Evolutionary conservation across 2,888 invertebrate species (phyloP).

Genomic region (Dicyrtoma fusca): DNA sequence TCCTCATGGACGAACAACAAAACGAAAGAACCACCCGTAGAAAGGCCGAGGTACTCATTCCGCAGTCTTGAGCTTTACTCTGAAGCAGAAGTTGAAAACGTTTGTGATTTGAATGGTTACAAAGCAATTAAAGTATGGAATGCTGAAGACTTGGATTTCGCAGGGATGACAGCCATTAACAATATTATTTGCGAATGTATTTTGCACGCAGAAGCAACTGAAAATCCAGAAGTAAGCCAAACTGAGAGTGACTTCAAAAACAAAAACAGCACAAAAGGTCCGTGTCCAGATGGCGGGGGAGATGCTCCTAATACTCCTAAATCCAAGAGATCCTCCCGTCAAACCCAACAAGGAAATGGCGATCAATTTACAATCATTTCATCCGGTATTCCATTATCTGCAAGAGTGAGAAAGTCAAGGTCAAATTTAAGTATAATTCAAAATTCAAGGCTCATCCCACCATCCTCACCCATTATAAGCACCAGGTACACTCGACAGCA

Average conservation of each 20-base stretch:
- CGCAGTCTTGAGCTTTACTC: conserved; percentile 30
- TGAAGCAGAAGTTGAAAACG: conserved; percentile 36
- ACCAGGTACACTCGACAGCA: conserved; percentile 1
- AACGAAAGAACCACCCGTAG: not conserved
- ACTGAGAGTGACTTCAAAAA: no score
- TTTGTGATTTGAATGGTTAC: conserved; percentile 29
- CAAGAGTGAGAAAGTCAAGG: not conserved
- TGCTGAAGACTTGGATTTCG: conserved; percentile 30
- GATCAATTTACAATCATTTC: not conserved
- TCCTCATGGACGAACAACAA: conserved; percentile 24
- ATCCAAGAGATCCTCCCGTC: no score
- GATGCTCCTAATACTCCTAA: no score
- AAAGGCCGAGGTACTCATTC: conserved; percentile 34
- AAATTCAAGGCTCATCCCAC: not conserved
- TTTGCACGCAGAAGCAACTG: not conserved
- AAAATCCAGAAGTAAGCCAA: not conserved
- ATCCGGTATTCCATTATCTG: not conserved
- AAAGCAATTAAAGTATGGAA: conserved; percentile 39
- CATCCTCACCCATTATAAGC: not conserved
- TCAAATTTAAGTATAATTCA: not conserved
- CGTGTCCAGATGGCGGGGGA: not conserved
- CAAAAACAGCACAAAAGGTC: no score
- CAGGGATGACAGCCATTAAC: conserved; percentile 22
- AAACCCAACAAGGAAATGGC: no score
- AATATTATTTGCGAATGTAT: conserved; percentile 31